Evolutionary conservation across 2,888 invertebrate genomes (phyloP), one percentile per base, ranked within the genome.

Genomic region (Rhyacophila evoluta): DNA sequence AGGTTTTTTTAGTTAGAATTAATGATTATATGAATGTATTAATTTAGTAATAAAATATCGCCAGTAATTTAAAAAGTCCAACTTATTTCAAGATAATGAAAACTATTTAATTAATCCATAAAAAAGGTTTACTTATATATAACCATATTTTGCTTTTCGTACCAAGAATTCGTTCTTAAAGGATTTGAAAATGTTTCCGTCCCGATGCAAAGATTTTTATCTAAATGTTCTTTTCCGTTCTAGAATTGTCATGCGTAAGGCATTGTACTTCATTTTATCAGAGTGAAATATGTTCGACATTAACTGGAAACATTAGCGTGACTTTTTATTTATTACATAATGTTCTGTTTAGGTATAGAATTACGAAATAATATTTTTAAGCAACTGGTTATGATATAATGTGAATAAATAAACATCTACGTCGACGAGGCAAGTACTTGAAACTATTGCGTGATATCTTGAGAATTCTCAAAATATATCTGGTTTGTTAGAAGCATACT

Each of bases 171-270:
- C 55, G 55, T 55, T 25, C 55, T 55, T 6, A n/a, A 25, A 79
- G 68, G 81, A 79, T 71, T 73, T 70, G 36, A 74, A 81, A 79
- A 81, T 78, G 79, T 81, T 81, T 81, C 79, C 79, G 73, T 74
- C 67, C 38, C 75, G 72, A 75, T 81, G 79, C 73, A 79, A 78
- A 81, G 81, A 79, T 81, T 39, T 78, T 28, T 55, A 81, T 81
- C 81, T 81, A 75, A 81, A 81, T 80, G 81, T 76, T 74, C 76
- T 78, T 36, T 80, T 81, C 79, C 79, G 79, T 78, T 73, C 71
- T 79, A 72, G 78, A 76, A 81, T 71, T 78, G 75, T 78, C 72
- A 70, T 78, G 67, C 41, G 78, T 75, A 36, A 33, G 69, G 72
- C 69, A 36, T 75, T 72, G 67, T 73, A 69, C 41, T 72, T 29